Evolutionary conservation across 2,797 vertebrate species (phyloP).

Genomic region (Sandelia bainsii): DNA sequence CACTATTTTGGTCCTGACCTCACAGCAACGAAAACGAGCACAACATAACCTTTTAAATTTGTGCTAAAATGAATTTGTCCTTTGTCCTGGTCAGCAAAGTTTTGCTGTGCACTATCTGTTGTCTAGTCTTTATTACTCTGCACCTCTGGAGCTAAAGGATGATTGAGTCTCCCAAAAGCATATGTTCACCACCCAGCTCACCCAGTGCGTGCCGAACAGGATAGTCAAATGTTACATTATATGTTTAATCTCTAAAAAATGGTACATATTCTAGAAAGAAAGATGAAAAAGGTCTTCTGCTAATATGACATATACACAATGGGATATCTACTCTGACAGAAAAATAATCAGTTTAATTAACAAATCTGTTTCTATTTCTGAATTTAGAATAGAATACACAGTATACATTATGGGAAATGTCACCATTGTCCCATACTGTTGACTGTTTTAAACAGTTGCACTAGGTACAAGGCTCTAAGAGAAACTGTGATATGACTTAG

Average conservation of each 20-base stretch:
- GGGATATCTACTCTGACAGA: not conserved
- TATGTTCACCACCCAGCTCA: slow-evolving; percentile 39
- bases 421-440: not conserved
- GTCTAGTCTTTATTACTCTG: slow-evolving; percentile 75
- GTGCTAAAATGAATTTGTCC: slow-evolving; percentile 35
- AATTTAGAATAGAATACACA: not conserved
- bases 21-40: slow-evolving; percentile 67
- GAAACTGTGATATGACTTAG: slow-evolving; percentile 19
- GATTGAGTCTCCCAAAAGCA: slow-evolving; percentile 52
- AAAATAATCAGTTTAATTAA: too few relatives aligned
- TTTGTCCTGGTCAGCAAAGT: slow-evolving; percentile 60
- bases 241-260: too few relatives aligned
- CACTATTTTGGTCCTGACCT: slow-evolving; percentile 68
- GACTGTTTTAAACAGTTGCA: too few relatives aligned
- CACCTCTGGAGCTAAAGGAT: slow-evolving; percentile 60
- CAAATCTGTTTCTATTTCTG: not conserved
- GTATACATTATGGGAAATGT: slow-evolving; percentile 21
- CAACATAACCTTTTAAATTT: slow-evolving; percentile 65
- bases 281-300: too few relatives aligned
- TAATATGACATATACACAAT: slow-evolving; percentile 11
- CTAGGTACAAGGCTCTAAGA: slow-evolving; percentile 7
- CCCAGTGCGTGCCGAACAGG: too few relatives aligned
- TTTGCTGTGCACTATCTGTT: slow-evolving; percentile 64
- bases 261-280: too few relatives aligned
- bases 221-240: too few relatives aligned